Evolutionary conservation across 1,140 invertebrate genomes (phyloP), one percentile per base, ranked within the genome.

Genomic region (Diuraphis noxia): DNA sequence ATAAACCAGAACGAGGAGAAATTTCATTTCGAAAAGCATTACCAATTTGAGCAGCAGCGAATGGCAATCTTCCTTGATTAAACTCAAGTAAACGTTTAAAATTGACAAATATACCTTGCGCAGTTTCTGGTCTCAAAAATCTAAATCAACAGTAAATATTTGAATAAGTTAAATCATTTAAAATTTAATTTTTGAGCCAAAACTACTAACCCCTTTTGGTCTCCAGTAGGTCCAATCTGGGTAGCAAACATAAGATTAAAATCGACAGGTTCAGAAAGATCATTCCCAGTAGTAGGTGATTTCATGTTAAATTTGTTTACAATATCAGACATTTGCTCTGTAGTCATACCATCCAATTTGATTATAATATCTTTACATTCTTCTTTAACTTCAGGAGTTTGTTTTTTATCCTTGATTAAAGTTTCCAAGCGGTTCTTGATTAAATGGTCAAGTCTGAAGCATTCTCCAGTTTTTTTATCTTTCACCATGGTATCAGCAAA

Each of bases 401-500:
- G 96, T 93, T 97, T 98, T 93, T 99, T 99, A 92, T 99, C 98
- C 63, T 96, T 94, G 34, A 96, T 95, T 34, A 99, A 94, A 94
- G 99, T 99, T 94, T 99, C 98, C 89, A 99, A 94, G 93, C 98
- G 96, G 91, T 97, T 97, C 95, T 99, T 99, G 92, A 99, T 99
- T n/a, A 99, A 95, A 95, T 99, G 99, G 94, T 99, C 99, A 43
- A 99, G 94, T 36, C 99, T 95, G 93, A 99, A 99, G 94, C 99
- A 99, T 93, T 99, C 99, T 17, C 99, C 99, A 92, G 95, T 98
- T 93, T 97, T 98, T 0, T 96, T 92, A 95, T 99, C 99, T 94
- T 99, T 99, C 0, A 99, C 99, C 99, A 99, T 99, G 84, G 99
- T 96, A 95, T 99, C 99, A 63, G 98, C 98, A 95, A 99, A 99